Base-by-base conservation (phyloP, 2,888 invertebrate species). In the Phyto melanocephala region DNA sequence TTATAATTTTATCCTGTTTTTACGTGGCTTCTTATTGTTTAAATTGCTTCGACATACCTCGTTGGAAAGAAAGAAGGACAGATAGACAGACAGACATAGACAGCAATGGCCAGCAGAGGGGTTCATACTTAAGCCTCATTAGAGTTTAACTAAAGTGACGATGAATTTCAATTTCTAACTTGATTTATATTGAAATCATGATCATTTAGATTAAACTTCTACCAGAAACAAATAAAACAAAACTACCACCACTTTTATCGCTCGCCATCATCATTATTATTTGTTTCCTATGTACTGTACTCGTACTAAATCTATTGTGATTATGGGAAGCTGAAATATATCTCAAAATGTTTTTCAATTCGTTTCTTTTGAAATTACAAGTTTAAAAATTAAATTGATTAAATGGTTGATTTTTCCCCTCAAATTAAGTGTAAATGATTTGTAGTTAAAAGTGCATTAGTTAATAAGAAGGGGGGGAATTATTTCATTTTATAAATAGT, bases 141-240 rank as follows among this genome's bases (percentile, higher is more conserved):
- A 80, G 75, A 71, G 45, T 74, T 77, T 56, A 42, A 81, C 77
- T 82, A 80, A 91, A 90, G 89, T 90, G 90, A 90, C 91, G 90
- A 90, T 89, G 90, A 90, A 90, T 91, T 90, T 88, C 85, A 87
- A 87, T 84, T 83, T 86, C 80, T 84, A 85, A 86, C 87, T 88
- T 89, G 90, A 89, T 90, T 89, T 89, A 90, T 89, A 88, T 86
- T 85, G 81, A 85, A 86, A 85, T 86, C 67, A 80, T 79, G 60
- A 76, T 62, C 71, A 56, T 76, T 75, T 76, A 47, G 67, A 60
- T 56, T 75, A 60, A 63, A 70, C 22, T 28, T 54, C 58, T 17
- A 22, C 24, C 20, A 47, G 4, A 37, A 47, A 28, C n/a, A 40
- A 76, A 42, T 3, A 47, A 70, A 52, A 42, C 7, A 47, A 70